Percentiles rank a stretch among this genome's conserved stretches.
phyloP scores from a whole-genome alignment of 2,113 vertebrate genomes.

The Syngnathus typhle region DNA sequence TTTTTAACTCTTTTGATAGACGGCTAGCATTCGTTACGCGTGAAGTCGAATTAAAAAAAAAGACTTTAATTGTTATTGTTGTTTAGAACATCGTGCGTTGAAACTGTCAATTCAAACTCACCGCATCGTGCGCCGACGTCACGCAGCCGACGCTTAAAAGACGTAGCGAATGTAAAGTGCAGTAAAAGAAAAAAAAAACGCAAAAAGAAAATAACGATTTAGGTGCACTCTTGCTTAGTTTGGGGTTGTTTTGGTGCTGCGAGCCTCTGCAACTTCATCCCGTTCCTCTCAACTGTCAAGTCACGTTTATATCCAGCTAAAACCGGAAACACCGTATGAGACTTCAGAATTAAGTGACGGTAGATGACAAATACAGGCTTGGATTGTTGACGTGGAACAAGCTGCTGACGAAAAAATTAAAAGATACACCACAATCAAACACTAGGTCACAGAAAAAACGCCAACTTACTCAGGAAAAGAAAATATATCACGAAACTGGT shows the following conservation, averaged over 20 bases:
- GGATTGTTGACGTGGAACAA: too few relatives aligned
- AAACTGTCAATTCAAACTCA: neutral
- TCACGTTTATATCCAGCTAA: neutral
- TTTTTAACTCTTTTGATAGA: neutral
- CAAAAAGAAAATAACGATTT: neutral
- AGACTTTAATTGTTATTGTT: neutral
- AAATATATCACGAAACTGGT: neutral
- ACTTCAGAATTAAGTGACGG: constrained; percentile 16
- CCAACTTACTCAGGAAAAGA: neutral
- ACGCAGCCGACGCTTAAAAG: neutral
- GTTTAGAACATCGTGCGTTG: neutral
- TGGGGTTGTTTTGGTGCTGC: neutral
- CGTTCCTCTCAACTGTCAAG: neutral
- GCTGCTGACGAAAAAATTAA: neutral
- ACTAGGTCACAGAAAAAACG: neutral
- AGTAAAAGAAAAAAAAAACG: neutral
- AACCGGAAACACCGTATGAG: accelerated
- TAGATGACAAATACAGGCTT: neutral
- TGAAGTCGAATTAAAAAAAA: neutral
- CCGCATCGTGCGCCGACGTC: neutral
- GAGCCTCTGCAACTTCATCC: constrained; percentile 43
- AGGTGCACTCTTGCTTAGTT: neutral
- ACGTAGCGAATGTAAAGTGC: neutral
- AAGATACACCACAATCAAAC: too few relatives aligned
- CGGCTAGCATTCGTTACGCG: neutral